Conservation (phyloP, 2,797 vertebrate species). For the Odontamblyopus rebecca region DNA sequence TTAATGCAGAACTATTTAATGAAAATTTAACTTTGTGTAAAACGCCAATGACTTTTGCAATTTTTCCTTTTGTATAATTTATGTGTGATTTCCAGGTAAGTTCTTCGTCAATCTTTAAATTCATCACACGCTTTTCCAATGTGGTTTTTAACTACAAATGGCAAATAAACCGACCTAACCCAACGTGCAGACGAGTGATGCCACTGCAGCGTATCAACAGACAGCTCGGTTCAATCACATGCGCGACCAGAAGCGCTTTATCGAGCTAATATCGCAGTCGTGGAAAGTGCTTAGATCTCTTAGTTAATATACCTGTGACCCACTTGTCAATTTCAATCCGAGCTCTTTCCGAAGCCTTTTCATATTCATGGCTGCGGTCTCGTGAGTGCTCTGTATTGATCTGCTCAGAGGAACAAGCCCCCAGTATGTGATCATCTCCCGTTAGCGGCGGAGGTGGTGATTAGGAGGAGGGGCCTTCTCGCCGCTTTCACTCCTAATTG, state of each 20-base stretch:
- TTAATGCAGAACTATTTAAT: too few species aligned
- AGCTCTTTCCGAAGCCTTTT: conserved; percentile 31
- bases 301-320: conserved; percentile 17
- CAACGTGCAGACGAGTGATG: too few species aligned
- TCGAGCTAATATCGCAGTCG: not conserved
- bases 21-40: too few species aligned
- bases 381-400: conserved; percentile 68
- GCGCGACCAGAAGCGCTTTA: not conserved
- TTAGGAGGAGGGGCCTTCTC: conserved; percentile 60
- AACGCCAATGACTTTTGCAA: too few species aligned
- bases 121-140: too few species aligned
- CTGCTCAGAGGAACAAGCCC: conserved; percentile 60
- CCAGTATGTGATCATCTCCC: conserved; percentile 70
- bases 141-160: too few species aligned
- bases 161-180: too few species aligned
- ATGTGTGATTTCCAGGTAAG: too few species aligned
- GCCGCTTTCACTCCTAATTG: conserved; percentile 73
- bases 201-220: too few species aligned
- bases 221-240: too few species aligned
- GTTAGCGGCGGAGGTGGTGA: conserved; percentile 71
- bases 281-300: not conserved
- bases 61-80: too few species aligned
- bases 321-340: conserved; percentile 23
- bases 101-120: too few species aligned
- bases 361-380: conserved; percentile 47